Percentiles rank a stretch among this genome's conserved stretches.
phyloP scores from a whole-genome alignment of 2,113 vertebrate species.

The Phalacrocorax carbo region DNA sequence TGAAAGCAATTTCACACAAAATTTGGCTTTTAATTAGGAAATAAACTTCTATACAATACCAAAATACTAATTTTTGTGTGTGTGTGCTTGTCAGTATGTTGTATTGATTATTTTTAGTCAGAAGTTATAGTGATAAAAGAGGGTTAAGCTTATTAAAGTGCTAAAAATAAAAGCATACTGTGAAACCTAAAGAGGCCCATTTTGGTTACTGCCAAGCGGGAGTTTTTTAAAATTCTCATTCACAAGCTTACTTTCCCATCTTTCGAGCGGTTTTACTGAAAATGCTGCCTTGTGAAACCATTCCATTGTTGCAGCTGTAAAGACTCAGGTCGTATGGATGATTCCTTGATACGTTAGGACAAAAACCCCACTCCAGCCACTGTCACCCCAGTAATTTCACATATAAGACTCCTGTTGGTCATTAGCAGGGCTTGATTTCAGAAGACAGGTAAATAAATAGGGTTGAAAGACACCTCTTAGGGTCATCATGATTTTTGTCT shows the following conservation, averaged over 20 bases:
- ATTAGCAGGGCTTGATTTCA: not conserved
- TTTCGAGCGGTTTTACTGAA: not conserved
- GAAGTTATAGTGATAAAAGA: not conserved
- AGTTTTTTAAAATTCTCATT: not conserved
- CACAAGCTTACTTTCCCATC: not conserved
- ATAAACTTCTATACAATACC: not conserved
- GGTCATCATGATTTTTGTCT: not conserved
- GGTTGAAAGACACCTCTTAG: not conserved
- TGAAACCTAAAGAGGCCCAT: conserved; percentile 23
- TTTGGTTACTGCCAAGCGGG: conserved; percentile 13
- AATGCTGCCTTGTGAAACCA: not conserved
- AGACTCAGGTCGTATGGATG: not conserved
- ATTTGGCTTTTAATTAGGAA: conserved; percentile 27
- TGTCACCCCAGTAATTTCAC: not conserved
- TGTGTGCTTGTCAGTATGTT: not conserved
- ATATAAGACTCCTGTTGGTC: not conserved
- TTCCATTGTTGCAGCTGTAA: not conserved
- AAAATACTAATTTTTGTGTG: not conserved
- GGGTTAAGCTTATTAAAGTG: conserved; percentile 23
- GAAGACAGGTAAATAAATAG: not conserved
- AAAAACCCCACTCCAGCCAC: not conserved
- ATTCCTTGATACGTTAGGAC: not conserved
- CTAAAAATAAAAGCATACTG: conserved; percentile 11
- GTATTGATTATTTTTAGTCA: conserved; percentile 18
- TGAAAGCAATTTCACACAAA: not conserved